Evolutionary conservation across 2,113 vertebrate genomes (phyloP).

Genomic region (Catharus minimus): DNA sequence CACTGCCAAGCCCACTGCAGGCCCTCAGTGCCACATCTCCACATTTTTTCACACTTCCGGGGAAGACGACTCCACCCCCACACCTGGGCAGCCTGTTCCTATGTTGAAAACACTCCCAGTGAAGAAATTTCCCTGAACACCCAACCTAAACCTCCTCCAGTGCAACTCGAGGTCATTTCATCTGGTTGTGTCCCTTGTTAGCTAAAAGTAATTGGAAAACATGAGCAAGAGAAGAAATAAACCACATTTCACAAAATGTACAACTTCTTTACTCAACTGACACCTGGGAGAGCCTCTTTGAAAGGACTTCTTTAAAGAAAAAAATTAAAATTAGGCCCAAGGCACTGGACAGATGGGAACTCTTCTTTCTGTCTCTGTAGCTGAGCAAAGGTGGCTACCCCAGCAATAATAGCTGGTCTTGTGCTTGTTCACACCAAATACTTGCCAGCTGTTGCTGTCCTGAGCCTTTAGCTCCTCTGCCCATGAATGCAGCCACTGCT

Average conservation of each 20-base stretch:
- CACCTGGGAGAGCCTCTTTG: not conserved
- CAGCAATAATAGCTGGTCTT: not conserved
- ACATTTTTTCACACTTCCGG: not conserved
- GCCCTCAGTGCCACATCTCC: not conserved
- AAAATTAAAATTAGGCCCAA: not conserved
- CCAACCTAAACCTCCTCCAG: not conserved
- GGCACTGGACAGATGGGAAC: not conserved
- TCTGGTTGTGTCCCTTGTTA: not conserved
- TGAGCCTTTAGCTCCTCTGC: not conserved
- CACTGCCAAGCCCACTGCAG: not conserved
- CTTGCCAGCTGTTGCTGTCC: not conserved
- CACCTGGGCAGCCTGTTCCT: not conserved
- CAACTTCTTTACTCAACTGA: not conserved
- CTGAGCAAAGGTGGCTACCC: not conserved
- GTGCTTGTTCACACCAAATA: not conserved
- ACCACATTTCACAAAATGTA: not conserved
- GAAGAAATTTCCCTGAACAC: not conserved
- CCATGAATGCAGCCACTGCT: not conserved
- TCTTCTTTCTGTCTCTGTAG: fast-evolving
- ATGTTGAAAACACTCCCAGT: not conserved
- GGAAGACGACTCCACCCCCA: not conserved
- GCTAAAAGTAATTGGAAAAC: not conserved
- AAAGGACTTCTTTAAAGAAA: not conserved
- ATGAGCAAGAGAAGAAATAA: not conserved
- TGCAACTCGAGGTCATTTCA: not conserved